Conservation (phyloP, 2,113 vertebrate species). For the Pseudolaguvia tuberculata region DNA sequence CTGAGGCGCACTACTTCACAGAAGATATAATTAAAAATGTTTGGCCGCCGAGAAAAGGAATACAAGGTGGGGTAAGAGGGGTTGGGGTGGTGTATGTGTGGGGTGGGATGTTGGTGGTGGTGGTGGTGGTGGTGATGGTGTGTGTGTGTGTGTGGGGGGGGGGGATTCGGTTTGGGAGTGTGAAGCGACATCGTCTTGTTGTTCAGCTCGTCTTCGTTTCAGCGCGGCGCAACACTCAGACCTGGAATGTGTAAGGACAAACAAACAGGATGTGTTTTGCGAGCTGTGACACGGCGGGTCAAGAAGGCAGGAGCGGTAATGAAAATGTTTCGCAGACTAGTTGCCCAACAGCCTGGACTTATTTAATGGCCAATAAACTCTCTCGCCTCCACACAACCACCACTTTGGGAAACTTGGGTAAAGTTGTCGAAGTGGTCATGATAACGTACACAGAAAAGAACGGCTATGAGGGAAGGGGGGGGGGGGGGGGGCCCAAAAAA, state of each 20-base stretch:
- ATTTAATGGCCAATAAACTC: constrained; percentile 17
- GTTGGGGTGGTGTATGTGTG: constrained; percentile 16
- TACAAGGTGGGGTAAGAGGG: constrained; percentile 36
- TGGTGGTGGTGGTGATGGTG: no score
- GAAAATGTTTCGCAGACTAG: constrained; percentile 13
- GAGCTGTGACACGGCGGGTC: constrained; percentile 37
- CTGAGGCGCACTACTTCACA: constrained; percentile 94
- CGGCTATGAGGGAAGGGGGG: neutral
- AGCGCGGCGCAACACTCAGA: constrained; percentile 76
- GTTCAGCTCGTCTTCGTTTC: constrained; percentile 73
- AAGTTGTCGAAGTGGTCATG: neutral
- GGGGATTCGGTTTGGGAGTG: constrained; percentile 28
- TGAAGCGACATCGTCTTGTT: constrained; percentile 47
- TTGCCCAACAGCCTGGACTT: neutral
- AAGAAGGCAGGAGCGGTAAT: constrained; percentile 27
- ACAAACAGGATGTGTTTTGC: constrained; percentile 67
- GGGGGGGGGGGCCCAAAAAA: neutral
- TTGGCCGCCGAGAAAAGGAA: constrained; percentile 79
- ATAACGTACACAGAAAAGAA: neutral
- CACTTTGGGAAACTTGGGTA: neutral
- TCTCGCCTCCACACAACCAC: neutral
- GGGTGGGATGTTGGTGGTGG: constrained; percentile 44
- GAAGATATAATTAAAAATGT: constrained; percentile 99
- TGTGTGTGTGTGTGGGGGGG: constrained; percentile 29
- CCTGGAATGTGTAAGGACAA: constrained; percentile 84